Evolutionary conservation across 1,140 invertebrate genomes (phyloP).

Genomic region (Pomacea maculata): DNA sequence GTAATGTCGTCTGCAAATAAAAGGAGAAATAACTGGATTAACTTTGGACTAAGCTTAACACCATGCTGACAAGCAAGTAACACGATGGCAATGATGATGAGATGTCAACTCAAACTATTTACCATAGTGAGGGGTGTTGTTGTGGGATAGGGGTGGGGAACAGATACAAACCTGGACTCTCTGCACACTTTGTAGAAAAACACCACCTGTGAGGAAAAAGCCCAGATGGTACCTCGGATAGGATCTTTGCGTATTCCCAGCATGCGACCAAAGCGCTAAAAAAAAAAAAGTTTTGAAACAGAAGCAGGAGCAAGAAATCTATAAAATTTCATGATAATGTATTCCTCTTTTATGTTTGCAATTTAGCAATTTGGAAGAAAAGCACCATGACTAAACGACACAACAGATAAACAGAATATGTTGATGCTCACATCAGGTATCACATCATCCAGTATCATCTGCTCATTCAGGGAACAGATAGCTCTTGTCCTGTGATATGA

Average conservation of each 20-base stretch:
- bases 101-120: not conserved
- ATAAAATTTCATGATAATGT: not conserved
- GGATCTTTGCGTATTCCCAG: slow-evolving; percentile 85
- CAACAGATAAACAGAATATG: not conserved
- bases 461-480: slow-evolving; percentile 85
- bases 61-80: not conserved
- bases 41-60: not conserved
- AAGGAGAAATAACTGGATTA: no score
- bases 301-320: not conserved
- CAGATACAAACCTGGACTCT: slow-evolving; percentile 79
- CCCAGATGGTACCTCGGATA: slow-evolving; percentile 83
- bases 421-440: slow-evolving; percentile 73
- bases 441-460: slow-evolving; percentile 86
- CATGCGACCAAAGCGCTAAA: slow-evolving; percentile 81
- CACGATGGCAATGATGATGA: not conserved
- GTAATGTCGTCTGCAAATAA: no score
- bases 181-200: slow-evolving; percentile 86
- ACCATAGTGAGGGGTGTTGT: no score
- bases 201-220: slow-evolving; percentile 80
- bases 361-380: not conserved
- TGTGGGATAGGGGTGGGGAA: no score
- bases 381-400: not conserved
- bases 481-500: slow-evolving; percentile 74
- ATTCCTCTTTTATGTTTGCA: not conserved
- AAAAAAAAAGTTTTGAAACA: slow-evolving; percentile 15